Evolutionary conservation across 2,113 vertebrate genomes (phyloP).

Genomic region (Zosterops hypoxanthus): DNA sequence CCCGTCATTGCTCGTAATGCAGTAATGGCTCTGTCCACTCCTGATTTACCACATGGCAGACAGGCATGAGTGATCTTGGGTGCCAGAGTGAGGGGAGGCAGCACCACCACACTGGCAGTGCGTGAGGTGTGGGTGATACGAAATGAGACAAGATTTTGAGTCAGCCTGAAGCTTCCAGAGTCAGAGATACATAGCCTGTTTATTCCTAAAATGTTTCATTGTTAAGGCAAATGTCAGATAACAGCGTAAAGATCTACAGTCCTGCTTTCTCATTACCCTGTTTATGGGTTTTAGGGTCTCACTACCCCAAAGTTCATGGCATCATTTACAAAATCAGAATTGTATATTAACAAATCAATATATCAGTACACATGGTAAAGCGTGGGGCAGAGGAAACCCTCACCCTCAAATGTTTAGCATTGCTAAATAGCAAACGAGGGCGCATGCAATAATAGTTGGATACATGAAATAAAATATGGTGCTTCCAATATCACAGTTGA

Average conservation of each 20-base stretch:
- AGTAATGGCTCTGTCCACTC: not conserved
- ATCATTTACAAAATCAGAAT: not conserved
- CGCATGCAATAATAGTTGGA: not conserved
- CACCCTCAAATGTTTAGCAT: not conserved
- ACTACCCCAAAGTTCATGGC: not conserved
- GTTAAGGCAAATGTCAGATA: not conserved
- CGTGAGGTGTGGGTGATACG: not conserved
- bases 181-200: not conserved
- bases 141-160: not conserved
- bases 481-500: not conserved
- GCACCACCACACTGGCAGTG: not conserved
- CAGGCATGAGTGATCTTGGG: not conserved
- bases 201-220: not conserved
- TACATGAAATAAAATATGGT: not conserved
- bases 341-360: not conserved
- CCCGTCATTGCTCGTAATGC: not conserved
- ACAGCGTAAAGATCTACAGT: not conserved
- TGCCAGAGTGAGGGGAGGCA: not conserved
- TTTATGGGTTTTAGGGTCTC: not conserved
- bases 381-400: not conserved
- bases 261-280: not conserved
- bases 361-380: not conserved
- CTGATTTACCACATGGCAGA: not conserved
- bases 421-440: not conserved
- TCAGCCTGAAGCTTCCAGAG: not conserved